These are phyloP conservation scores for Phoebastria nigripes DNA, from an alignment of 2,797 vertebrate genomes.

Conservation along the genomic window DNA sequence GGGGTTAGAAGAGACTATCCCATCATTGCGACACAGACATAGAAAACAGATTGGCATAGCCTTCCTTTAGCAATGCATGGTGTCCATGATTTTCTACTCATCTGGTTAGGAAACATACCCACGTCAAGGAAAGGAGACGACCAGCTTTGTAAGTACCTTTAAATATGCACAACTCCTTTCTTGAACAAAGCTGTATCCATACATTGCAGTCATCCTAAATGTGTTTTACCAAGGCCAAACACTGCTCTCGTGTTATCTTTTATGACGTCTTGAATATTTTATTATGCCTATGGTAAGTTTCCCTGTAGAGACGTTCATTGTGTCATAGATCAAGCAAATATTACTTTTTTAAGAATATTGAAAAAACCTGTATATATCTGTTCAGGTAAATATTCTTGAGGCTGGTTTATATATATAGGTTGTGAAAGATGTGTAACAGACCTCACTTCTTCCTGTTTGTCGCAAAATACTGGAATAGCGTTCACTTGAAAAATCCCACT, in stretches of 20 bases:
- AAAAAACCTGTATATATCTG: constrained; percentile 22
- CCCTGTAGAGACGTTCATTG: constrained; percentile 55
- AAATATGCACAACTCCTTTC: constrained; percentile 50
- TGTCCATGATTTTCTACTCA: constrained; percentile 22
- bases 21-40: background rate
- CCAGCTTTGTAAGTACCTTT: constrained; percentile 44
- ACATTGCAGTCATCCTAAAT: constrained; percentile 35
- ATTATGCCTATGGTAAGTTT: constrained; percentile 49
- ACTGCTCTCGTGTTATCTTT: constrained; percentile 35
- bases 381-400: constrained; percentile 54
- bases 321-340: constrained; percentile 66
- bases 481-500: constrained; percentile 51
- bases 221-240: constrained; percentile 27
- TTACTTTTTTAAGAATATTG: constrained; percentile 64
- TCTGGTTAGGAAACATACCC: background rate
- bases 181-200: constrained; percentile 34
- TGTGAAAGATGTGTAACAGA: constrained; percentile 35
- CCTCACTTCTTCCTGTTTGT: constrained; percentile 44
- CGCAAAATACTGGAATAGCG: constrained; percentile 35
- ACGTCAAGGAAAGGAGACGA: constrained; percentile 44
- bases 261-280: constrained; percentile 60
- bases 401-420: constrained; percentile 29
- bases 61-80: constrained; percentile 35
- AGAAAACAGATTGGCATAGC: background rate
- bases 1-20: background rate